phyloP scores from a whole-genome alignment of 2,113 vertebrate species.

The Anser brachyrhynchus region DNA sequence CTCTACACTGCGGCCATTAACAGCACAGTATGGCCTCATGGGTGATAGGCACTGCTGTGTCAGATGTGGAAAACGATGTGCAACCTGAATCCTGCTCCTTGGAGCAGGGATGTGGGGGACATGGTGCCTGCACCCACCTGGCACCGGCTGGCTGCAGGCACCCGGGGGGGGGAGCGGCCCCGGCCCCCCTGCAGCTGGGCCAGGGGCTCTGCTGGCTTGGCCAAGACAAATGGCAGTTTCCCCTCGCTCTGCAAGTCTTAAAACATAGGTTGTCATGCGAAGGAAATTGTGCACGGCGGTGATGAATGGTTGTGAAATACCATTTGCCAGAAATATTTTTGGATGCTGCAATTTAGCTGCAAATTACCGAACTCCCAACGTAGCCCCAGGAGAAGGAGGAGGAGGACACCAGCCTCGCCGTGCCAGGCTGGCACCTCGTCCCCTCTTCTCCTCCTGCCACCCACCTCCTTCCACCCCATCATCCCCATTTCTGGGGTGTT shows the following conservation, averaged over 20 bases:
- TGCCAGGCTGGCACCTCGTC: neutral
- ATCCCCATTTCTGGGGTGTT: neutral
- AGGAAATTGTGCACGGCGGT: constrained; percentile 16
- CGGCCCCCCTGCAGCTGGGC: neutral
- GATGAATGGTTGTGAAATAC: constrained; percentile 62
- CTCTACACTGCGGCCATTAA: neutral
- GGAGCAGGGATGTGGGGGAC: rapidly evolving
- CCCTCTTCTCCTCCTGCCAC: neutral
- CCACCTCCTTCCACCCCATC: neutral
- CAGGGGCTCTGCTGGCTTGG: constrained; percentile 15
- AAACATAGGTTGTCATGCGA: constrained; percentile 56
- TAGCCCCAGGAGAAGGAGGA: rapidly evolving
- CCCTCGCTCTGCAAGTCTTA: constrained; percentile 20
- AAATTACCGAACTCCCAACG: constrained; percentile 18
- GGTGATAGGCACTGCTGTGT: neutral
- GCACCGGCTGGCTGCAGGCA: neutral
- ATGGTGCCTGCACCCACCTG: rapidly evolving
- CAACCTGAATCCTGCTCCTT: neutral
- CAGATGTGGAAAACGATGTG: neutral
- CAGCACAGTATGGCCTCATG: rapidly evolving
- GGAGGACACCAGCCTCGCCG: neutral
- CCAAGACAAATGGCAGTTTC: constrained; percentile 66
- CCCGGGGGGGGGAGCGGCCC: neutral
- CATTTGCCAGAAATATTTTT: constrained; percentile 54
- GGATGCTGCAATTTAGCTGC: constrained; percentile 59